phyloP scores from a whole-genome alignment of 2,888 invertebrate genomes.

The Thereva unica region DNA sequence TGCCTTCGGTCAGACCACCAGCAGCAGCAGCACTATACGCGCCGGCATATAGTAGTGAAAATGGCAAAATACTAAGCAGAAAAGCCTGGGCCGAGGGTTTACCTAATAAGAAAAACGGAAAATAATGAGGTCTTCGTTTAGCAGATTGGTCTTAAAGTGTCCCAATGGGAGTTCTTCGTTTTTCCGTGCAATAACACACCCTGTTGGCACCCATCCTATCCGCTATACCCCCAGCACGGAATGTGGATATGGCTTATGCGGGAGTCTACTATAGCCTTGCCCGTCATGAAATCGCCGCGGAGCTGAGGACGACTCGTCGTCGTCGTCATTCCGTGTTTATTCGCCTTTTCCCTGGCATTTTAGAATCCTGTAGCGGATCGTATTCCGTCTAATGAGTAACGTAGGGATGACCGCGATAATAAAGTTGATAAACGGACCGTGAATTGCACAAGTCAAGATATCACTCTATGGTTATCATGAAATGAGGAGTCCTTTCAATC shows the following conservation, averaged over 20 bases:
- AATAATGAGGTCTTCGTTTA: conserved; percentile 42
- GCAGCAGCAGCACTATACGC: too few relatives aligned
- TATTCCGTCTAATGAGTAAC: conserved; percentile 24
- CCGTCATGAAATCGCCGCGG: too few relatives aligned
- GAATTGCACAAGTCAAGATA: conserved; percentile 19
- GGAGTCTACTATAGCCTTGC: too few relatives aligned
- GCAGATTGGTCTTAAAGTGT: conserved; percentile 43
- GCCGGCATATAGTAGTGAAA: too few relatives aligned
- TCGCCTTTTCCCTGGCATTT: conserved; percentile 19
- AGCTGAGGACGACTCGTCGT: conserved; percentile 11
- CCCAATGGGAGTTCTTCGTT: conserved; percentile 41
- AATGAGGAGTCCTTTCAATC: background rate
- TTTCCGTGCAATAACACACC: conserved; percentile 35
- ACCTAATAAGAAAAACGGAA: conserved; percentile 29
- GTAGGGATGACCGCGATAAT: conserved; percentile 29
- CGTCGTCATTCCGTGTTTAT: conserved; percentile 15
- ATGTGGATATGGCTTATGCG: too few relatives aligned
- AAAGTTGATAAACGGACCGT: conserved; percentile 34
- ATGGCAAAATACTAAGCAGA: too few relatives aligned
- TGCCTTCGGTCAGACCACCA: background rate
- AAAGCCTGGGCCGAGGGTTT: too few relatives aligned
- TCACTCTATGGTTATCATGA: background rate
- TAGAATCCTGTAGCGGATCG: conserved; percentile 17
- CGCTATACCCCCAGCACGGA: background rate
- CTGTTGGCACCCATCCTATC: conserved; percentile 31